Conservation (phyloP, 2,797 vertebrate genomes). For the Sebastes umbrosus region DNA sequence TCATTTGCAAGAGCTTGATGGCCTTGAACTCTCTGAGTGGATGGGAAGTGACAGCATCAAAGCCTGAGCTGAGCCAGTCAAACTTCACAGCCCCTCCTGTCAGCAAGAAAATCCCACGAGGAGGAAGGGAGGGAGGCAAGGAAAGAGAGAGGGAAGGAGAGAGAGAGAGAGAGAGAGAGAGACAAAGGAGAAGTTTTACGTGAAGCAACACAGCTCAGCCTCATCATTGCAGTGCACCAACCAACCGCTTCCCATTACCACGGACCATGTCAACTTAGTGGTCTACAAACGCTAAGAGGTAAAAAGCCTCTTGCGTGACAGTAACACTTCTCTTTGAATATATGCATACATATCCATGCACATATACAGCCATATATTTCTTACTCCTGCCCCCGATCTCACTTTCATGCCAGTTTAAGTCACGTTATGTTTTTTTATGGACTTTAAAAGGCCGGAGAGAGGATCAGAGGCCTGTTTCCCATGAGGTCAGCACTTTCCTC, state of each 20-base stretch:
- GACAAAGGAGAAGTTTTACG: slow-evolving; percentile 49
- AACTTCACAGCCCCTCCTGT: slow-evolving; percentile 77
- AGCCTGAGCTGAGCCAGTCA: slow-evolving; percentile 80
- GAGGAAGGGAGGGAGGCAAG: slow-evolving; percentile 28
- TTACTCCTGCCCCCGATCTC: background rate
- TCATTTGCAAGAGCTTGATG: slow-evolving; percentile 82
- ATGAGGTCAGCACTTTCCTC: slow-evolving; percentile 84
- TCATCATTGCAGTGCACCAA: slow-evolving; percentile 14
- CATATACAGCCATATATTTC: slow-evolving; percentile 40
- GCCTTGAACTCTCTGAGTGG: slow-evolving; percentile 80
- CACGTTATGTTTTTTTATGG: slow-evolving; percentile 63
- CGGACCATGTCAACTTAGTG: slow-evolving; percentile 20
- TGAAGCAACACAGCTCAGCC: slow-evolving; percentile 18
- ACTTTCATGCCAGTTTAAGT: slow-evolving; percentile 44
- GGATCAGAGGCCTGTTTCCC: slow-evolving; percentile 81
- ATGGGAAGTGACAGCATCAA: slow-evolving; percentile 84
- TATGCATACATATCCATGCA: slow-evolving; percentile 47
- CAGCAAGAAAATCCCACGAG: slow-evolving; percentile 62
- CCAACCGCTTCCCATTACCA: slow-evolving; percentile 28
- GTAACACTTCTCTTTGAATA: slow-evolving; percentile 42
- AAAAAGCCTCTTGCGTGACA: slow-evolving; percentile 54
- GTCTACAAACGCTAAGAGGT: slow-evolving; percentile 47
- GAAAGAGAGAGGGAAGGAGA: slow-evolving; percentile 12
- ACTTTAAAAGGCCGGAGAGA: slow-evolving; percentile 71
- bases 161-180: slow-evolving; percentile 33